Conservation (phyloP, 2,888 invertebrate species). For the Lepeophtheirus nordmannii region DNA sequence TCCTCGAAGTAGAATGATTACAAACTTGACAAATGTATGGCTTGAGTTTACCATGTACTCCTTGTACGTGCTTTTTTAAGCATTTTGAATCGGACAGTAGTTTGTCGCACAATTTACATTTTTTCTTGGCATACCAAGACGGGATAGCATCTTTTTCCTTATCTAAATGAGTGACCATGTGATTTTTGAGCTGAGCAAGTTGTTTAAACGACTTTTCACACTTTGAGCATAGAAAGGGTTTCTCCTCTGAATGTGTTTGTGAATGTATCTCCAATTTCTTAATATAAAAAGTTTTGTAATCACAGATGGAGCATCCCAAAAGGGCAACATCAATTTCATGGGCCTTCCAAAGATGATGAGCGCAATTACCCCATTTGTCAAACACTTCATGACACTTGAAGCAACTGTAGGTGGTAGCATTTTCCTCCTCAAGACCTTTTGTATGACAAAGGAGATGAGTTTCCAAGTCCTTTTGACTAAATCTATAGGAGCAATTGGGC, state of each 20-base stretch:
- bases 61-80: conserved; percentile 42
- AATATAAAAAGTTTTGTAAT: conserved; percentile 27
- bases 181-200: conserved; percentile 57
- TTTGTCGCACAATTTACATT: conserved; percentile 47
- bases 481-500: background rate
- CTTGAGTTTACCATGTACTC: conserved; percentile 50
- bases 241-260: conserved; percentile 30
- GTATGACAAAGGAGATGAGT: background rate
- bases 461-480: background rate
- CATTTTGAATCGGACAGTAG: conserved; percentile 42
- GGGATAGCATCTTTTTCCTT: conserved; percentile 28
- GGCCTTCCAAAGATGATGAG: conserved; percentile 34
- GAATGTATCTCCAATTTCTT: conserved; percentile 32
- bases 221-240: conserved; percentile 29
- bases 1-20: conserved; percentile 48
- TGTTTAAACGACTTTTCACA: conserved; percentile 66
- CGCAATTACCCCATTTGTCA: conserved; percentile 32
- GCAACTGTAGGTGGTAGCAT: background rate
- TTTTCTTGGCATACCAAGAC: conserved; percentile 44
- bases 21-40: conserved; percentile 52
- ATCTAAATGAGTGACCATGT: conserved; percentile 43
- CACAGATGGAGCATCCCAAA: conserved; percentile 31
- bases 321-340: conserved; percentile 34
- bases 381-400: conserved; percentile 26
- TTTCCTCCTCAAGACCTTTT: background rate